Conservation (phyloP, 2,797 vertebrate species). For the Podargus strigoides region DNA sequence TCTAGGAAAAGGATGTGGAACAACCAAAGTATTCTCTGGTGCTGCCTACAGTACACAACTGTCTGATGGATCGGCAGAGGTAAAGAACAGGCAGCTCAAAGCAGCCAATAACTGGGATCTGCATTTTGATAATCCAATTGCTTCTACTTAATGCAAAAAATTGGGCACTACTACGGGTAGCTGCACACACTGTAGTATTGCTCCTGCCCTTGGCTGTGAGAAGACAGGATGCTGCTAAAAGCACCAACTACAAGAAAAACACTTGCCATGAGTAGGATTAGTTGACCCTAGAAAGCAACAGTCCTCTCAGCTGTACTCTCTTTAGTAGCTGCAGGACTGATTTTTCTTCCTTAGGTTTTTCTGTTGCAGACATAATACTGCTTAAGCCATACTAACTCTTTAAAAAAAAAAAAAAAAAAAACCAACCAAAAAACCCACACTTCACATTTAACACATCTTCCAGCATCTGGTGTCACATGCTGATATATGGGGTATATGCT, state of each 20-base stretch:
- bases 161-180: fast-evolving
- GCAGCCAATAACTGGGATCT: not conserved
- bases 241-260: not conserved
- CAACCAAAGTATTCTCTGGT: not conserved
- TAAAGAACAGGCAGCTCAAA: not conserved
- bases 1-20: not conserved
- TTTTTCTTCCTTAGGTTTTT: not conserved
- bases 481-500: not conserved
- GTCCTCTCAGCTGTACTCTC: not conserved
- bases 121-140: not conserved
- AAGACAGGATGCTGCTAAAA: not conserved
- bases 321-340: not conserved
- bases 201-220: not conserved
- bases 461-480: not conserved
- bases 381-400: not conserved
- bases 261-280: not conserved
- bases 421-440: too few species aligned
- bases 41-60: not conserved
- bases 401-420: too few species aligned
- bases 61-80: not conserved
- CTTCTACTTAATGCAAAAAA: not conserved
- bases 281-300: not conserved
- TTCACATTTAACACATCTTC: too few species aligned
- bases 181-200: not conserved
- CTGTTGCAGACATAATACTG: not conserved